Conservation (phyloP, 53 echinoderm and acorn worm species). For the Antedon mediterranea region DNA sequence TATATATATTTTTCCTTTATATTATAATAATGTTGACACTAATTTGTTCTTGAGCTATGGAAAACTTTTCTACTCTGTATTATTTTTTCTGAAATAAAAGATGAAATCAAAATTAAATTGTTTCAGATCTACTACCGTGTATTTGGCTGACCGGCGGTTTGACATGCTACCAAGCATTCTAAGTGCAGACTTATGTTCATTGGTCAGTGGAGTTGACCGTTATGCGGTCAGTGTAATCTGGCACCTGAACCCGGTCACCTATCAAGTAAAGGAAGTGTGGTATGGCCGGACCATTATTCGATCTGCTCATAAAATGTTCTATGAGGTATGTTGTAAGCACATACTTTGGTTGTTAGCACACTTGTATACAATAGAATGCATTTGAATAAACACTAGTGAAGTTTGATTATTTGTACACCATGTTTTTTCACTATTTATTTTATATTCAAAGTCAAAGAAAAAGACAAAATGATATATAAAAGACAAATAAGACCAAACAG, state of each 20-base stretch:
- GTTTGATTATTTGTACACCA: too few relatives aligned
- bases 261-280: conserved; percentile 78
- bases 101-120: not conserved
- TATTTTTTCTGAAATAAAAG: too few relatives aligned
- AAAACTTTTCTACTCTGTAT: too few relatives aligned
- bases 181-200: conserved; percentile 90
- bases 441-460: too few relatives aligned
- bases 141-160: conserved; percentile 81
- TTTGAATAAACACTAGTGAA: too few relatives aligned
- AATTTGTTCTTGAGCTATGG: too few relatives aligned
- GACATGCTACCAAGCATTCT: conserved; percentile 89
- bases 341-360: not conserved
- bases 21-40: too few relatives aligned
- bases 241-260: conserved; percentile 59
- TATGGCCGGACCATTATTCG: conserved; percentile 76
- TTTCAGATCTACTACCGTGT: conserved; percentile 80
- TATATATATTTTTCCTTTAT: too few relatives aligned
- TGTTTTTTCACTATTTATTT: too few relatives aligned
- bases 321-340: conserved; percentile 47
- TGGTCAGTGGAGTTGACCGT: conserved; percentile 95
- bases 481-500: too few relatives aligned
- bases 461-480: too few relatives aligned
- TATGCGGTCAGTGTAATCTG: conserved; percentile 97
- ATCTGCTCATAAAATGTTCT: conserved; percentile 92
- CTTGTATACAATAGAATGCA: not conserved